Conservation (phyloP, 2,113 vertebrate species). For the Cephalopholis sonnerati region DNA sequence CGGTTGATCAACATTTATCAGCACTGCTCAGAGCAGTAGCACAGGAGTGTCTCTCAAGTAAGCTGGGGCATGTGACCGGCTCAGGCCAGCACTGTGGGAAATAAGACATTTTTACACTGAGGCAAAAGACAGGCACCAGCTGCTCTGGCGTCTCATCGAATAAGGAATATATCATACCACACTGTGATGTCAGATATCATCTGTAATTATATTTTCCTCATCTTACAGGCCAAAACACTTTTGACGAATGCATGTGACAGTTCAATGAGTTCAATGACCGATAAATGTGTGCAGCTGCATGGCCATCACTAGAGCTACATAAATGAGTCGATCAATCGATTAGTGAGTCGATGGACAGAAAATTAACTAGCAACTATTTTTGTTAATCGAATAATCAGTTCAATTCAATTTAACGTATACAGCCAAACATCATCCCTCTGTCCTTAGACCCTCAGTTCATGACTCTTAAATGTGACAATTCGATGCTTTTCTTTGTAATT, state of each 20-base stretch:
- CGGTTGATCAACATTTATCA: conserved; percentile 14
- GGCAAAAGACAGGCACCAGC: background rate
- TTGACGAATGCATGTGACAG: too few species aligned
- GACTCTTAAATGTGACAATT: too few species aligned
- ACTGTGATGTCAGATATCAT: background rate
- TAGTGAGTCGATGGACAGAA: too few species aligned
- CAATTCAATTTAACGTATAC: too few species aligned
- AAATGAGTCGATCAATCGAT: too few species aligned
- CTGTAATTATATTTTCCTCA: background rate
- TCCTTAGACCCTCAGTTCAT: too few species aligned
- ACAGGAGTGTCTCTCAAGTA: conserved; percentile 52
- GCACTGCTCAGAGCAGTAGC: conserved; percentile 19
- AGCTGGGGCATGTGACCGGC: conserved; percentile 79
- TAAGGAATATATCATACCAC: background rate
- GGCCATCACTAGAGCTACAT: background rate
- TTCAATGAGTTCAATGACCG: background rate
- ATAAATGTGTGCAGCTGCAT: background rate
- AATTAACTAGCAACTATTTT: too few species aligned
- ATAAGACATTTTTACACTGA: conserved; percentile 19
- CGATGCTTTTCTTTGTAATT: too few species aligned
- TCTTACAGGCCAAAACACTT: background rate
- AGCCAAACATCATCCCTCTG: too few species aligned
- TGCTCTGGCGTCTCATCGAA: background rate
- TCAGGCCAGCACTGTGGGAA: conserved; percentile 55
- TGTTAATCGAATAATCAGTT: too few species aligned